These are phyloP conservation scores for Ptilonorhynchus violaceus DNA, from an alignment of 2,113 vertebrate genomes.

Conservation along the genomic window DNA sequence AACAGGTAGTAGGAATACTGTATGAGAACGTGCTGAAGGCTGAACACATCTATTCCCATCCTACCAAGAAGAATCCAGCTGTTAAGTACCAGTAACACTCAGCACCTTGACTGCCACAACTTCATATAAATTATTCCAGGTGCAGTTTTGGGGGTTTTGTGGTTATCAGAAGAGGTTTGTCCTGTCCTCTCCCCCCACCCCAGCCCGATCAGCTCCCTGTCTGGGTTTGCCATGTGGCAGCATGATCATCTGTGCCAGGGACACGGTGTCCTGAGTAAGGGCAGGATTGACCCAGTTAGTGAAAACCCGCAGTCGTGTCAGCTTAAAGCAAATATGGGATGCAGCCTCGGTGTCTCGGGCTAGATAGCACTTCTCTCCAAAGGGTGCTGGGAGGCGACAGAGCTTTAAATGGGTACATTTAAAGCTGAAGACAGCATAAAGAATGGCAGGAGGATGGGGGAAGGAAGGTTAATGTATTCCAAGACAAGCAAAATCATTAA, in stretches of 20 bases:
- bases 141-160: background rate
- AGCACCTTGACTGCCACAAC: background rate
- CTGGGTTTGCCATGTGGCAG: background rate
- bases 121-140: background rate
- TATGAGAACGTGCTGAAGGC: accelerated
- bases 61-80: background rate
- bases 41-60: background rate
- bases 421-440: background rate
- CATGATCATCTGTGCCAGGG: background rate
- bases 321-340: background rate
- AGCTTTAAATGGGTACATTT: background rate
- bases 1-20: background rate
- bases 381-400: background rate
- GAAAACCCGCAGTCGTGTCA: background rate
- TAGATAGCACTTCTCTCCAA: background rate
- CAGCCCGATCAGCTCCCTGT: background rate
- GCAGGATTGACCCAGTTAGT: background rate
- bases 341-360: background rate
- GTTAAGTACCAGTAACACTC: background rate
- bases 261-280: background rate
- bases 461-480: constrained; percentile 13
- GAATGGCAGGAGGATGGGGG: background rate
- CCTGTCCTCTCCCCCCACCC: background rate
- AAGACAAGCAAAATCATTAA: constrained; percentile 18
- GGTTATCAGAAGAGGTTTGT: background rate